Conservation (phyloP, 1,140 invertebrate species). For the Danaus plexippus region DNA sequence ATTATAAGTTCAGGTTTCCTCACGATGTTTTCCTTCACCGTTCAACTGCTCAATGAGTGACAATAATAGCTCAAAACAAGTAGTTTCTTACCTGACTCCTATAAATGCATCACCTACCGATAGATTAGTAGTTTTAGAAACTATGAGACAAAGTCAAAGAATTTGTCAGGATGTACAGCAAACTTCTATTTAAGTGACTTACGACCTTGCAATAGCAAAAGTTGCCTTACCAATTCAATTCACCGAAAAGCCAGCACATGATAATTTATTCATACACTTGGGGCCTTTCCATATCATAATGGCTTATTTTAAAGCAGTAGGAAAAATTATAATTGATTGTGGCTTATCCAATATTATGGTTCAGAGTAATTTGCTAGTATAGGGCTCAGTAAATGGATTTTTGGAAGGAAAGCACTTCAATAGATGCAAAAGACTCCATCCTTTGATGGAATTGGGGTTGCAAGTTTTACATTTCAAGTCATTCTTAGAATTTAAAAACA, state of each 20-base stretch:
- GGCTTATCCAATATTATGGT: slow-evolving; percentile 6
- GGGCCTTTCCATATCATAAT: slow-evolving; percentile 8
- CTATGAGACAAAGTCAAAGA: slow-evolving; percentile 34
- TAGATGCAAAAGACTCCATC: slow-evolving; percentile 62
- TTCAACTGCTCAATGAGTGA: slow-evolving; percentile 26
- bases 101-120: slow-evolving; percentile 53
- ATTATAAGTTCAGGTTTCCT: too few relatives aligned
- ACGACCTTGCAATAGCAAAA: slow-evolving; percentile 58
- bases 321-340: slow-evolving; percentile 8
- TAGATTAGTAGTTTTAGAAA: slow-evolving; percentile 41
- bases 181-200: slow-evolving; percentile 36
- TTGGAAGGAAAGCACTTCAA: slow-evolving; percentile 60
- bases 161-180: slow-evolving; percentile 20
- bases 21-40: too few relatives aligned
- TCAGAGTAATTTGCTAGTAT: slow-evolving; percentile 5
- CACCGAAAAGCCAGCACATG: slow-evolving; percentile 36
- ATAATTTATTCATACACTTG: slow-evolving; percentile 66
- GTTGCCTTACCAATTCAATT: slow-evolving; percentile 48
- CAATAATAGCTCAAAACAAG: slow-evolving; percentile 27
- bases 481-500: too few relatives aligned
- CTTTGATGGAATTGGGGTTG: slow-evolving; percentile 44
- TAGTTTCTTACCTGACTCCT: slow-evolving; percentile 42
- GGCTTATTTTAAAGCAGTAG: slow-evolving; percentile 6
- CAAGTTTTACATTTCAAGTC: slow-evolving; percentile 17
- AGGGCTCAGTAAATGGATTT: slow-evolving; percentile 25